phyloP scores from a whole-genome alignment of 1,140 invertebrate genomes.

The Euura lappo region DNA sequence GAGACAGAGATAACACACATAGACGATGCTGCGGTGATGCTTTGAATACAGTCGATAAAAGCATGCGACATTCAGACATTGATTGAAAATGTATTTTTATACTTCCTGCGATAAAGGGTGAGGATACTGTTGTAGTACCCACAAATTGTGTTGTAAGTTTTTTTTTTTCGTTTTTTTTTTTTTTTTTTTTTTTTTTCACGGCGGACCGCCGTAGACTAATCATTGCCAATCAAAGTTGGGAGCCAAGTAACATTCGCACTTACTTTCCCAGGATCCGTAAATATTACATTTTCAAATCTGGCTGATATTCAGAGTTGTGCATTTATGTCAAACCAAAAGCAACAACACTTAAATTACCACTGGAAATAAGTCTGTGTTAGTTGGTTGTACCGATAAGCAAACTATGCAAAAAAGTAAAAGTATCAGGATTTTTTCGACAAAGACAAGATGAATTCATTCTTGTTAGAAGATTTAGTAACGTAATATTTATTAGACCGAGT shows the following conservation, averaged over 20 bases:
- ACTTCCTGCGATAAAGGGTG: constrained; percentile 4
- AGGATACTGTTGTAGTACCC: background rate
- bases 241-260: constrained; percentile 3
- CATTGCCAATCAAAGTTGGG: background rate
- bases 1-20: too few relatives aligned
- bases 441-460: background rate
- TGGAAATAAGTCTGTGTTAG: constrained; percentile 1
- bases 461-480: background rate
- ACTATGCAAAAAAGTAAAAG: background rate
- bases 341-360: background rate
- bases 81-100: constrained; percentile 5
- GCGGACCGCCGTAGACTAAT: background rate
- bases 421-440: background rate
- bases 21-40: background rate
- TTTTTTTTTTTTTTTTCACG: too few relatives aligned
- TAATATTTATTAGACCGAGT: background rate
- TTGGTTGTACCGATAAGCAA: background rate
- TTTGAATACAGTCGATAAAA: background rate
- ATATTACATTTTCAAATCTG: background rate
- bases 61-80: constrained; percentile 1
- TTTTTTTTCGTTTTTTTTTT: too few relatives aligned
- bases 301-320: background rate
- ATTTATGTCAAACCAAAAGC: constrained; percentile 1
- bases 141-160: background rate
- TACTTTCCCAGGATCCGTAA: constrained; percentile 5